Conservation (phyloP, 2,888 invertebrate species). For the Cotesia congregata region DNA sequence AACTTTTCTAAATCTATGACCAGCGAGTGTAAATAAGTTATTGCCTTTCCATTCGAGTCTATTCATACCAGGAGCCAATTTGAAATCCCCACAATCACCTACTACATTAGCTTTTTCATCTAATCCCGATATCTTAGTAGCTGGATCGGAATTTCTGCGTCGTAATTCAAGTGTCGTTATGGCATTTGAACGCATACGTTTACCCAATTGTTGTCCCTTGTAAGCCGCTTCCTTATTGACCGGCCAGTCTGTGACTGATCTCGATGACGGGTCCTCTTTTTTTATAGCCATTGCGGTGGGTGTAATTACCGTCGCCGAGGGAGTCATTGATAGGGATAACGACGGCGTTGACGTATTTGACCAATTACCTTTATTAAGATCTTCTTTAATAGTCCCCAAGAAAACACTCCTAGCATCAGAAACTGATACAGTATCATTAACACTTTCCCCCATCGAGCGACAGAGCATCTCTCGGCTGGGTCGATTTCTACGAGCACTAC, state of each 20-base stretch:
- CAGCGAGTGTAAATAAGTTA: conserved; percentile 79
- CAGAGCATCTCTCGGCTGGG: conserved; percentile 66
- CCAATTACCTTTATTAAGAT: conserved; percentile 60
- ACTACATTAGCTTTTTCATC: conserved; percentile 70
- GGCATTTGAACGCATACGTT: conserved; percentile 68
- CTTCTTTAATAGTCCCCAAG: conserved; percentile 67
- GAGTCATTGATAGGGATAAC: neutral
- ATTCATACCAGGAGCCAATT: conserved; percentile 73
- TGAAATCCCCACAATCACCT: conserved; percentile 71
- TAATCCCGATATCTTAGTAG: conserved; percentile 72
- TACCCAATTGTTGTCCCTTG: conserved; percentile 62
- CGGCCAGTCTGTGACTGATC: conserved; percentile 65
- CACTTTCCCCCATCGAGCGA: conserved; percentile 68
- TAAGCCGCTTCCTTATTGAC: conserved; percentile 60
- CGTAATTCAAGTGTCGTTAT: conserved; percentile 73
- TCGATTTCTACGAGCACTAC: conserved; percentile 66
- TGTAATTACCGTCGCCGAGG: neutral
- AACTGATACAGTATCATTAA: conserved; percentile 52
- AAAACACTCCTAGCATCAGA: conserved; percentile 62
- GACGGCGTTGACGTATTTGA: conserved; percentile 33
- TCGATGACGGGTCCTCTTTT: conserved; percentile 58
- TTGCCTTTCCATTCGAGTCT: conserved; percentile 75
- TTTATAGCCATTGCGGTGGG: conserved; percentile 16
- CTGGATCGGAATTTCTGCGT: conserved; percentile 83
- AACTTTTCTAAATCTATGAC: conserved; percentile 84